Evolutionary conservation across 2,888 invertebrate genomes (phyloP).

Genomic region (Hetaerina titia): DNA sequence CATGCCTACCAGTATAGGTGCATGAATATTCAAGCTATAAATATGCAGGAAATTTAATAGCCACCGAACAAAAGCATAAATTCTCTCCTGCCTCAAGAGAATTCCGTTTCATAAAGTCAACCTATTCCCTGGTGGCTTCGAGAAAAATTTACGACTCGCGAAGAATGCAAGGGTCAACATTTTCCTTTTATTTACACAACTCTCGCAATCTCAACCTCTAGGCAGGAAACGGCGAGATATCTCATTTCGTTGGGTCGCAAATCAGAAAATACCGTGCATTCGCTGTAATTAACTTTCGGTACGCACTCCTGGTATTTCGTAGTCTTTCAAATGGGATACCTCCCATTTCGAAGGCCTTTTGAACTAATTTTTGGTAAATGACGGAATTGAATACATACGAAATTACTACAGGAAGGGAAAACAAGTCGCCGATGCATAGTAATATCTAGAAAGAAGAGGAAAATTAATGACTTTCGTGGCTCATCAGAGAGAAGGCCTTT

Average conservation of each 20-base stretch:
- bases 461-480: no score
- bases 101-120: background rate
- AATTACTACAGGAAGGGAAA: no score
- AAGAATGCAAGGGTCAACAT: background rate
- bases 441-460: no score
- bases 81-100: background rate
- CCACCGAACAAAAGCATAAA: conserved; percentile 18
- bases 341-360: no score
- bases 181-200: conserved; percentile 17
- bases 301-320: background rate
- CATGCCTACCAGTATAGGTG: background rate
- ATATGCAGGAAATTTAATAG: conserved; percentile 22
- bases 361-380: no score
- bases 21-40: conserved; percentile 35
- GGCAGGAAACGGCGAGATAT: background rate
- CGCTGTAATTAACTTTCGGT: background rate
- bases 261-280: background rate
- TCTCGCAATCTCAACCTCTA: background rate
- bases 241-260: background rate
- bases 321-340: background rate
- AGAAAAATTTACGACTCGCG: conserved; percentile 13
- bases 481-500: no score
- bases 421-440: no score
- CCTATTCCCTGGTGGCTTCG: background rate
- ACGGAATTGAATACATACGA: no score